Evolutionary conservation across 2,797 vertebrate species (phyloP), one percentile per base, ranked within the genome.

Genomic region (Loriculus beryllinus): DNA sequence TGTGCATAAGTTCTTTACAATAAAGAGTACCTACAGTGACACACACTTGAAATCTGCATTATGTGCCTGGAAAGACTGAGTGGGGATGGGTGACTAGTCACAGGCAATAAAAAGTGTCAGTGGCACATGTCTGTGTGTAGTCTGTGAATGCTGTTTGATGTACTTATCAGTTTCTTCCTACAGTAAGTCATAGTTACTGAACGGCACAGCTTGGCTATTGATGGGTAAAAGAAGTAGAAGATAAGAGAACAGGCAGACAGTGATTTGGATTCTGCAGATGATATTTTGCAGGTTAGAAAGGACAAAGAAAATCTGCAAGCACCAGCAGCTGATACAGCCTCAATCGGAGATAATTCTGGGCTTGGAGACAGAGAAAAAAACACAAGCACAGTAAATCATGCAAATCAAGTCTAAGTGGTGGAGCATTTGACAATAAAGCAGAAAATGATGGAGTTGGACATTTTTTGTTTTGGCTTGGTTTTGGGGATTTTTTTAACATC

Each of bases 281-380:
- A 96, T 92, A 93, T 94, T 96, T 92, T 89, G 89, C 86, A 96
- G 92, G 93, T 94, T 96, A 91, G 89, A 95, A 95, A 95, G 95
- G 92, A 97, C 95, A 96, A 96, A 96, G 92, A 83, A 82, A 94
- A 94, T 91, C 88, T 86, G 82, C 64, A 77, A 93, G 84, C 77
- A 59, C 69, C 39, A 93, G 88, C 74, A 95, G 95, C 83, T 95
- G 93, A 93, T 82, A 85, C 10, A 79, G 84, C 72, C 82, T 94
- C 92, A 94, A 88, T 68, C 93, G 91, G 54, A 95, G 84, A 92
- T 96, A 93, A 97, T 94, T 95, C 78, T 83, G 82, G 84, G 93
- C 77, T 91, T 96, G 82, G 62, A 92, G 81, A 81, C 49, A 83
- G 76, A 78, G 42, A 62, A 86, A 86, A 94, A 93, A 92, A 47